These are phyloP conservation scores for Hippoglossus hippoglossus DNA, from an alignment of 2,797 vertebrate species.

Conservation along the genomic window DNA sequence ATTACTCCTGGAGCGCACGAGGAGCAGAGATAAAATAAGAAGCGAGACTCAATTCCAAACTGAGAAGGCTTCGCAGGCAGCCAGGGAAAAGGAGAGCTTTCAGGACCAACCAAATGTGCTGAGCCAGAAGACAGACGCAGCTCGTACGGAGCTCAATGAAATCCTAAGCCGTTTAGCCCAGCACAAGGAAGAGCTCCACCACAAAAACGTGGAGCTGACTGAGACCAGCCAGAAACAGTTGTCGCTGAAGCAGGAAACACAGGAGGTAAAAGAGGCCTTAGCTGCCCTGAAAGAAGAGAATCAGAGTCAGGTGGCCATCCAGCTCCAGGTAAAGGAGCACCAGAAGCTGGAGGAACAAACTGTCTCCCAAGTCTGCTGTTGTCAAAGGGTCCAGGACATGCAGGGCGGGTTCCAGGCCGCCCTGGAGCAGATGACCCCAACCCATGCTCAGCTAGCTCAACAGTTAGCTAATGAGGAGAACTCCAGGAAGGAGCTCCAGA, in stretches of 20 bases:
- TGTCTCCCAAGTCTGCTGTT: slow-evolving; percentile 67
- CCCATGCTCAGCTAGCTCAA: slow-evolving; percentile 82
- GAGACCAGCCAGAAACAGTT: slow-evolving; percentile 84
- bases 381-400: slow-evolving; percentile 83
- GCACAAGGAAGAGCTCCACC: slow-evolving; percentile 90
- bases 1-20: too few species aligned
- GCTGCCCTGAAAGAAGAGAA: slow-evolving; percentile 84
- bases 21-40: too few species aligned
- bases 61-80: slow-evolving; percentile 71
- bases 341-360: slow-evolving; percentile 82
- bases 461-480: slow-evolving; percentile 86
- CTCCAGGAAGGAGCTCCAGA: slow-evolving; percentile 81
- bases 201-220: slow-evolving; percentile 87
- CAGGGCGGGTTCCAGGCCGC: slow-evolving; percentile 87
- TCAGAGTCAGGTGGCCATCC: slow-evolving; percentile 78
- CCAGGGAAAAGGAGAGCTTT: slow-evolving; percentile 87
- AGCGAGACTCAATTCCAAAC: too few species aligned
- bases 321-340: slow-evolving; percentile 86
- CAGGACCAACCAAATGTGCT: slow-evolving; percentile 86
- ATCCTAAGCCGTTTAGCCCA: slow-evolving; percentile 87
- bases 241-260: slow-evolving; percentile 87
- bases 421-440: slow-evolving; percentile 84
- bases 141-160: slow-evolving; percentile 88
- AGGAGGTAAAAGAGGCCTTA: slow-evolving; percentile 81
- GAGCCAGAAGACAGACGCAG: slow-evolving; percentile 88